Percentiles rank a stretch among this genome's conserved stretches.
Conservation (phyloP, 2,797 vertebrate genomes). For the Fistularia commersonii region DNA sequence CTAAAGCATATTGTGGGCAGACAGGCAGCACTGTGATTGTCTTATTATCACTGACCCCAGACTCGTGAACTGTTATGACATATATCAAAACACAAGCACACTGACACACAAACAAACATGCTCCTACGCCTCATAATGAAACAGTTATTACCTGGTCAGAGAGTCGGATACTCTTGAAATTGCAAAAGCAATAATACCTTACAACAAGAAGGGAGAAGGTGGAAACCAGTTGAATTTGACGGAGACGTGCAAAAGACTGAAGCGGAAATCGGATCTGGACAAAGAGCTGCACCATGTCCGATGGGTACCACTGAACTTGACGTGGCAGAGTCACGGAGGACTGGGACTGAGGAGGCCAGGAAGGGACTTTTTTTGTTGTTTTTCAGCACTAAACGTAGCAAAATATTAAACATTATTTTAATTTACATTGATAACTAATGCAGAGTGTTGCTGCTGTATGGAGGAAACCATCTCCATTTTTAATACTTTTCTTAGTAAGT, state of each 20-base stretch:
- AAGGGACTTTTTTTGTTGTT: conserved; percentile 20
- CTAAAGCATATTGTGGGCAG: conserved; percentile 34
- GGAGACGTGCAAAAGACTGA: too few species aligned
- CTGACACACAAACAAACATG: conserved; percentile 15
- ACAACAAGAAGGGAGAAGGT: conserved; percentile 20
- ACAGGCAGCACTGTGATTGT: conserved; percentile 80
- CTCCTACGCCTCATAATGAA: conserved; percentile 7
- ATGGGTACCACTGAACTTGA: conserved; percentile 16
- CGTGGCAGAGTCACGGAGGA: conserved; percentile 22
- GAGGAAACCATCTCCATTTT: conserved; percentile 28
- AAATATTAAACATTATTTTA: conserved; percentile 45
- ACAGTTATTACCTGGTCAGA: conserved; percentile 28
- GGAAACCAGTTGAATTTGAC: not conserved
- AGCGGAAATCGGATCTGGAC: too few species aligned
- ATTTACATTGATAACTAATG: conserved; percentile 21
- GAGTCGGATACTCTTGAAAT: conserved; percentile 29
- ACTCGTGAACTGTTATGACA: conserved; percentile 77
- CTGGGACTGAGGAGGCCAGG: conserved; percentile 20
- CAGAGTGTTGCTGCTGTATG: conserved; percentile 30
- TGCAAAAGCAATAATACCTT: conserved; percentile 76
- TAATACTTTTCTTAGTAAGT: not conserved
- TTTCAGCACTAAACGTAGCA: conserved; percentile 64
- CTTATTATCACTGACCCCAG: conserved; percentile 73
- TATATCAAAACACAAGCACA: conserved; percentile 45
- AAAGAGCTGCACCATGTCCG: conserved; percentile 4